Base-by-base conservation (phyloP, 2,888 invertebrate species). In the Malachius bipustulatus region DNA sequence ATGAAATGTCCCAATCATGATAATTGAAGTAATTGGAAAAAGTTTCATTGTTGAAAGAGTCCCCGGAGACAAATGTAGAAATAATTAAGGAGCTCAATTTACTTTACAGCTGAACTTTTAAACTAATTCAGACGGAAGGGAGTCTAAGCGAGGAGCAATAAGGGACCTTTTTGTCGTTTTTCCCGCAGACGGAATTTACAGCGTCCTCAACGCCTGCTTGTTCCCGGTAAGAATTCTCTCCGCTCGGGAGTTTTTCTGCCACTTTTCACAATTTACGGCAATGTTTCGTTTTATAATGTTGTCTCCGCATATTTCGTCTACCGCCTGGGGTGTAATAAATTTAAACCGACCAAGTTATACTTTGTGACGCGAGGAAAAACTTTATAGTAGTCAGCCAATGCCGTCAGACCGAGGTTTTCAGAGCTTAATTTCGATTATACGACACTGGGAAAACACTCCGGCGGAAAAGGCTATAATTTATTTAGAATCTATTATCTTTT, bases 31-130 rank as follows among this genome's bases (percentile, higher is more conserved):
- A n/a, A n/a, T n/a, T n/a, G n/a, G n/a, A n/a, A n/a, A n/a, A n/a
- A n/a, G n/a, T n/a, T n/a, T n/a, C n/a, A n/a, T n/a, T n/a, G 44
- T 47, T 45, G 47, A 42, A 44, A 41, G 41, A 35, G 38, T 35
- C 36, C 45, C 35, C 43, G 35, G 47, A 47, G 47, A 48, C 46
- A 49, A 48, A 48, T 49, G 49, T 48, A 52, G 50, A 50, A 53
- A 53, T 52, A 52, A 53, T 54, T 51, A 51, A 49, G 44, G 41
- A 47, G 44, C 50, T 49, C 49, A 51, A 50, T 51, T 49, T 49
- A 49, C 47, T 50, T 49, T 46, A 44, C 47, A 45, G 43, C 6
- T 35, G 6, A 30, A 48, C 49, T 52, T 52, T 47, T 49, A 51
- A 52, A 51, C 51, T 52, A 50, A 54, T 52, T 53, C 48, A 48